Evolutionary conservation across 2,113 vertebrate species (phyloP), one percentile per base, ranked within the genome.

Genomic region (Trematocara unimaculatum): DNA sequence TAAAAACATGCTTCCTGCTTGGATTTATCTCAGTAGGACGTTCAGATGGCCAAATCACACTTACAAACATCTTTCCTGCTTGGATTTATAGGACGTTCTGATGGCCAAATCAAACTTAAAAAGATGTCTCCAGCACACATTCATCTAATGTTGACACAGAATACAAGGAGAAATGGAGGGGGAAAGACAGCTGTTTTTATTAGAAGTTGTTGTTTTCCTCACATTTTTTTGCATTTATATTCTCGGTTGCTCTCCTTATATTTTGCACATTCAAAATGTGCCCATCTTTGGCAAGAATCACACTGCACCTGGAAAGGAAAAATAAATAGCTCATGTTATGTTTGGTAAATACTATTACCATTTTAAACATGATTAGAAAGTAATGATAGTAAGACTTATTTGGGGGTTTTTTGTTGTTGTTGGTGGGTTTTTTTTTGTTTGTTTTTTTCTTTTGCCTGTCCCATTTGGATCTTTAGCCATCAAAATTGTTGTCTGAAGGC

Each of bases 61-160:
- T 49, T 53, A 2, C 20, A 53, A 53, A 3, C 49, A 51, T 18
- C 17, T 0, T 0, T 51, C 47, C 47, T 49, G 47, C 47, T 18
- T 51, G 47, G 47, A 51, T 51, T 18, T 0, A 51, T 51, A 18
- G 47, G 17, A 51, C 0, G 4, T 51, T 51, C 49, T 0, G 3
- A 51, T n/a, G 49, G 18, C 49, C 18, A 53, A 51, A 51, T n/a
- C 4, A 51, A 8, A 53, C 49, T 53, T 53, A 1, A 53, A n/a
- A 53, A 53, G n/a, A 13, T 54, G 53, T 6, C 4, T 26, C 54
- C 54, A 4, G 12, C 54, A 55, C 54, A 14, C 20, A 55, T 14
- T 55, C 20, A 55, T 55, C 12, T 55, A 55, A 55, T 55, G 54
- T 4, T 55, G 11, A 55, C 20, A 55, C 6, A 55, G 54, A 26